A percentile compares a stretch with the other conserved stretches of the same genome.
phyloP scores from a whole-genome alignment of 2,888 invertebrate species.

The Rhabditoides inermis region DNA sequence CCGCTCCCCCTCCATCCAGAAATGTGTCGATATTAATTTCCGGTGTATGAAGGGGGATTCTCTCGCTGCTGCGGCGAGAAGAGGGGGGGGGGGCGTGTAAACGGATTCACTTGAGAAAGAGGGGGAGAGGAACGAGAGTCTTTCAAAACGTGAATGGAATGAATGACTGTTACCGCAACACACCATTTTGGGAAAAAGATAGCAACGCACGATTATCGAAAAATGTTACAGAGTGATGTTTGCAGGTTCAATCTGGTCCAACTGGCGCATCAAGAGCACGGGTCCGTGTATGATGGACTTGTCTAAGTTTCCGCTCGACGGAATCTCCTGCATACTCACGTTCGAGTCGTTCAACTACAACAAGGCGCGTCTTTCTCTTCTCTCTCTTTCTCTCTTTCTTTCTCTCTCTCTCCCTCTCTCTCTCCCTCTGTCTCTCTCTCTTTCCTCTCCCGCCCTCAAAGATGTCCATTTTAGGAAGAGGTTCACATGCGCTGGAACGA shows the following conservation, averaged over 20 bases:
- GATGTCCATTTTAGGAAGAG: constrained; percentile 21
- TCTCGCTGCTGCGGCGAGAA: too few species aligned
- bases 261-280: constrained; percentile 49
- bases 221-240: not conserved
- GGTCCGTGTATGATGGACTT: constrained; percentile 51
- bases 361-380: constrained; percentile 17
- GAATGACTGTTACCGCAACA: too few species aligned
- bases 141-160: too few species aligned
- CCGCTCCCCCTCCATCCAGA: too few species aligned
- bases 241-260: constrained; percentile 51
- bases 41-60: too few species aligned
- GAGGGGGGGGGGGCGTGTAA: too few species aligned
- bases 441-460: not conserved
- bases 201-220: too few species aligned
- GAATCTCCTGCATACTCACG: constrained; percentile 43
- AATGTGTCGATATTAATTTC: too few species aligned
- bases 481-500: constrained; percentile 39
- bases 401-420: constrained; percentile 5
- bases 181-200: too few species aligned
- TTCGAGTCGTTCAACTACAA: constrained; percentile 52
- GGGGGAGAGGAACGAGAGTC: too few species aligned
- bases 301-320: constrained; percentile 48
- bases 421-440: not conserved
- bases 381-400: constrained; percentile 5
- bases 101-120: too few species aligned